These are phyloP conservation scores for Clarias fuscus DNA, from an alignment of 2,797 vertebrate genomes.

Conservation along the genomic window DNA sequence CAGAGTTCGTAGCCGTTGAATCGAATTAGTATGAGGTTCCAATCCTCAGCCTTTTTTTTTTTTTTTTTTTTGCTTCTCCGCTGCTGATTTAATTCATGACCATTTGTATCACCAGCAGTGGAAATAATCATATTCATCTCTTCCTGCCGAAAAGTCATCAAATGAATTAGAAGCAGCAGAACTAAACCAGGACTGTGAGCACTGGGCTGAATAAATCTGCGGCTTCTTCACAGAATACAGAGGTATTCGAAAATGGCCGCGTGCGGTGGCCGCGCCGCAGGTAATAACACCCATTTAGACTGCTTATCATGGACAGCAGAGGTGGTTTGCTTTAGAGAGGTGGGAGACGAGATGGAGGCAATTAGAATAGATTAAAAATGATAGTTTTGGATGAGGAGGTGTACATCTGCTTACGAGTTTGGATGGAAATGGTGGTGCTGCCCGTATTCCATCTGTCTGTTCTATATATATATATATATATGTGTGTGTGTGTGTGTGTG, in stretches of 20 bases:
- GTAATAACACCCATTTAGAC: conserved; percentile 6
- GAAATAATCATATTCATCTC: conserved; percentile 30
- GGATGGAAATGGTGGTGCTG: background rate
- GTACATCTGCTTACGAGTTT: background rate
- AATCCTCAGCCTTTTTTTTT: background rate
- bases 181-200: conserved; percentile 12
- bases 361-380: conserved; percentile 3
- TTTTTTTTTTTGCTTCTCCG: background rate
- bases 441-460: background rate
- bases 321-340: background rate
- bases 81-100: conserved; percentile 11
- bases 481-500: no score
- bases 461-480: background rate
- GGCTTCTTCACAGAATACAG: background rate
- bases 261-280: background rate
- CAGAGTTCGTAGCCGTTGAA: background rate
- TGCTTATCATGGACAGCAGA: conserved; percentile 6
- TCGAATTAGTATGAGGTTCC: conserved; percentile 22
- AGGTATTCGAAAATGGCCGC: background rate
- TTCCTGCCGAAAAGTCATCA: conserved; percentile 13
- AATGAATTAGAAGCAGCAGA: conserved; percentile 26
- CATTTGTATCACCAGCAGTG: conserved; percentile 28
- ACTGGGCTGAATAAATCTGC: background rate
- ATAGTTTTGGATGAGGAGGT: background rate
- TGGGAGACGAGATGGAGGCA: background rate